These are phyloP conservation scores for Ovibos moschatus DNA, from an alignment of 2,113 vertebrate species.

Conservation along the genomic window DNA sequence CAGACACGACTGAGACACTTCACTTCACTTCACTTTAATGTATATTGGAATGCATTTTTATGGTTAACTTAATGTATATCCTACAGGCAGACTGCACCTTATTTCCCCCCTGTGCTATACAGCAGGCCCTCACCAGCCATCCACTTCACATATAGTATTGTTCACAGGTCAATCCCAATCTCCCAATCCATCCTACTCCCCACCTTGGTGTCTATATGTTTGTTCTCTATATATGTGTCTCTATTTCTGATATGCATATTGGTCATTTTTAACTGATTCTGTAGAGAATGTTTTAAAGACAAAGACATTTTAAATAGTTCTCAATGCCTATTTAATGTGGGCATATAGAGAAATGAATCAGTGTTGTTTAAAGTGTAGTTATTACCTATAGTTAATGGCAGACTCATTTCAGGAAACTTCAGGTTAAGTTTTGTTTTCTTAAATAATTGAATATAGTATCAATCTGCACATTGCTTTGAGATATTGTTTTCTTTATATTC, in stretches of 20 bases:
- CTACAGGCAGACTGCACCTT: not conserved
- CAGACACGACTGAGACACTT: too few species aligned
- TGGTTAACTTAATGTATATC: not conserved
- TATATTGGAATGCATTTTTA: not conserved
- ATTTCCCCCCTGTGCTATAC: not conserved
- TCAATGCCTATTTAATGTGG: not conserved
- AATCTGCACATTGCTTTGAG: not conserved
- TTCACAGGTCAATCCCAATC: not conserved
- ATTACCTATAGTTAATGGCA: conserved; percentile 14
- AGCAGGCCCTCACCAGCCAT: not conserved
- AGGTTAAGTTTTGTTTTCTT: not conserved
- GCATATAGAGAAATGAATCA: conserved; percentile 11
- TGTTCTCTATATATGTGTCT: not conserved
- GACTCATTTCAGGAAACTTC: not conserved
- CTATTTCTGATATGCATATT: not conserved
- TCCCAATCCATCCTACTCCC: not conserved
- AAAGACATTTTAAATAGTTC: conserved; percentile 48
- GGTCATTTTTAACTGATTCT: conserved; percentile 50
- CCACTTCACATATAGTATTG: not conserved
- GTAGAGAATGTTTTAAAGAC: conserved; percentile 10
- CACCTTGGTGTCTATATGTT: not conserved
- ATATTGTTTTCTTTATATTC: not conserved
- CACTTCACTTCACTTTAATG: not conserved
- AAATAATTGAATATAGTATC: not conserved
- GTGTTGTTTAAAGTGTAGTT: not conserved